These are phyloP conservation scores for Lasiurus cinereus DNA, from an alignment of 2,113 vertebrate species.

Conservation along the genomic window DNA sequence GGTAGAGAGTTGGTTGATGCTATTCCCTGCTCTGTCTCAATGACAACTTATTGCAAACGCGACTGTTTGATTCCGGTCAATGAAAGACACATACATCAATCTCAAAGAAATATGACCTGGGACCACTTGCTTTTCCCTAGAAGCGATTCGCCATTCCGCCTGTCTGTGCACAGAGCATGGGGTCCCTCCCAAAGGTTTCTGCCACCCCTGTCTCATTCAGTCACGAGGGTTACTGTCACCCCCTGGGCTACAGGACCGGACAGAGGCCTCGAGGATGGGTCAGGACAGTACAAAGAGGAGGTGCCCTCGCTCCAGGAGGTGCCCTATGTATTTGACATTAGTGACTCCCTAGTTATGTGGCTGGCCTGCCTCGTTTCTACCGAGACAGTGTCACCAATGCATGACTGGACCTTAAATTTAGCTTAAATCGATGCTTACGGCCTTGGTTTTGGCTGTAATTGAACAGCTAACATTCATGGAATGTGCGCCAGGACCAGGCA, in stretches of 20 bases:
- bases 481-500: not conserved
- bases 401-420: not conserved
- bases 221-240: not conserved
- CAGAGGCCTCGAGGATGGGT: not conserved
- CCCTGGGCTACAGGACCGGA: accelerated
- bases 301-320: not conserved
- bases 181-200: not conserved
- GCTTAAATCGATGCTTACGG: not conserved
- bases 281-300: accelerated
- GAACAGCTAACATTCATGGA: not conserved
- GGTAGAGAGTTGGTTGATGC: not conserved
- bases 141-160: not conserved
- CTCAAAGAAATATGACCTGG: not conserved
- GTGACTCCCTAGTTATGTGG: not conserved
- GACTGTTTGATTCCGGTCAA: not conserved
- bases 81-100: not conserved
- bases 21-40: not conserved
- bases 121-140: not conserved
- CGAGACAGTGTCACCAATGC: not conserved
- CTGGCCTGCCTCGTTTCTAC: not conserved
- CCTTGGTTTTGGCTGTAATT: not conserved
- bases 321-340: accelerated
- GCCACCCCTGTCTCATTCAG: not conserved
- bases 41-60: not conserved
- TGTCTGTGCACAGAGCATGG: not conserved